Evolutionary conservation across 2,888 invertebrate species (phyloP), one percentile per base, ranked within the genome.

Genomic region (Dasysyrphus tricinctus): DNA sequence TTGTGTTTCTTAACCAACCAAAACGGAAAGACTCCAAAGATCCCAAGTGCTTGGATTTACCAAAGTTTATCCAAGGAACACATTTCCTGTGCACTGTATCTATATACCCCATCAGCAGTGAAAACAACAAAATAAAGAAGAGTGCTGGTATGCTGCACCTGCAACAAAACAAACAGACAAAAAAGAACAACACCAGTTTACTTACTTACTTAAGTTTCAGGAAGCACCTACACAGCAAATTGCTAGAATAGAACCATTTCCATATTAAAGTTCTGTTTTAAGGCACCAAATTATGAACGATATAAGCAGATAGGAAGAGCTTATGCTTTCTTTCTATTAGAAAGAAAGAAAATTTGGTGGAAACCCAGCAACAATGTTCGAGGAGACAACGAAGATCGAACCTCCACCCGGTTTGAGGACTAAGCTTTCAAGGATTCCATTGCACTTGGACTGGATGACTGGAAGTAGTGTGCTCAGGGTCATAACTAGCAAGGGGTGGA

Each of bases 41-140:
- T 5, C 7, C 11, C 59, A 34, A 61, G 61, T 24, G 61, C 39
- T 61, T 39, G 61, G 61, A 61, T 42, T 39, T 61, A 42, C 24
- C 24, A 39, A 61, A 61, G 61, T 61, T 61, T 61, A 61, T 61
- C 61, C 39, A 61, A 61, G 61, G 24, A 61, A 61, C 24, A 61
- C 61, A 61, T 24, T 59, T 61, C 24, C 61, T 39, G 19, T 19
- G 1, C 39, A 32, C 32, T 6, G 6, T n/a, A 32, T 24, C 2
- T 24, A 24, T 3, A 14, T 5, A 39, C 61, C 11, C 11, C 19
- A 32, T 51, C 51, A 24, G 19, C 8, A 39, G 39, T 56, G 32
- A 32, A 56, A 56, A 56, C 5, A 34, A 57, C 32, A 56, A 34
- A 9, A 16, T 16, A 11, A 34, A 57, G 24, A 24, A 12, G 5